Evolutionary conservation across 2,797 vertebrate species (phyloP).

Genomic region (Enteromius fasciolatus): DNA sequence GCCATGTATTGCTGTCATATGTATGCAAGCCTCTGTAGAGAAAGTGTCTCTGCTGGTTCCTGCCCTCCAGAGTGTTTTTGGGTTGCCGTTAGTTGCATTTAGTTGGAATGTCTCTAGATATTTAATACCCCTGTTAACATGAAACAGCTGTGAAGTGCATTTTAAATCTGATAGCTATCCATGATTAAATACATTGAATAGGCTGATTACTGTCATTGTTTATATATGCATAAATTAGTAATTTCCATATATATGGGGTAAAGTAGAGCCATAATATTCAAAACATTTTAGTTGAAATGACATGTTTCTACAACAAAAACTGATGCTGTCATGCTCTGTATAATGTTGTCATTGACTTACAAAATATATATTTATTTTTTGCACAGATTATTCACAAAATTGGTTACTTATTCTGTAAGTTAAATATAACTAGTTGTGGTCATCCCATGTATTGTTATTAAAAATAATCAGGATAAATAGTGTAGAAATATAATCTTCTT

Average conservation of each 20-base stretch:
- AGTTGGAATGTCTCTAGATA: slow-evolving; percentile 17
- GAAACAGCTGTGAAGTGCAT: slow-evolving; percentile 34
- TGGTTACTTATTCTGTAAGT: too few species aligned
- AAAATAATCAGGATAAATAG: too few species aligned
- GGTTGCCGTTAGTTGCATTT: slow-evolving; percentile 24
- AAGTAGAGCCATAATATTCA: neutral
- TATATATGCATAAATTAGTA: neutral
- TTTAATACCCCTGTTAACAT: slow-evolving; percentile 42
- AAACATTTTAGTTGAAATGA: neutral
- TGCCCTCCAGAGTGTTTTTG: slow-evolving; percentile 18
- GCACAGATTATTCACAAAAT: too few species aligned
- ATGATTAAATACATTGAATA: neutral
- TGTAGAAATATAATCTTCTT: too few species aligned
- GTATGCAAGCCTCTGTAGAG: neutral
- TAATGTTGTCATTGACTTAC: neutral
- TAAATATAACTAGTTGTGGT: too few species aligned
- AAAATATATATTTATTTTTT: too few species aligned
- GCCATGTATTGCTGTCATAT: neutral
- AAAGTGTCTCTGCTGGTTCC: neutral
- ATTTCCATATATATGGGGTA: neutral
- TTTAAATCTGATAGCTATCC: neutral
- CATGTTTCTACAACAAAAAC: neutral
- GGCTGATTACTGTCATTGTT: neutral
- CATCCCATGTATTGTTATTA: too few species aligned
- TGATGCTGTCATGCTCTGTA: neutral